These are phyloP conservation scores for Beris morrisii DNA, from an alignment of 2,888 invertebrate genomes.

Conservation along the genomic window DNA sequence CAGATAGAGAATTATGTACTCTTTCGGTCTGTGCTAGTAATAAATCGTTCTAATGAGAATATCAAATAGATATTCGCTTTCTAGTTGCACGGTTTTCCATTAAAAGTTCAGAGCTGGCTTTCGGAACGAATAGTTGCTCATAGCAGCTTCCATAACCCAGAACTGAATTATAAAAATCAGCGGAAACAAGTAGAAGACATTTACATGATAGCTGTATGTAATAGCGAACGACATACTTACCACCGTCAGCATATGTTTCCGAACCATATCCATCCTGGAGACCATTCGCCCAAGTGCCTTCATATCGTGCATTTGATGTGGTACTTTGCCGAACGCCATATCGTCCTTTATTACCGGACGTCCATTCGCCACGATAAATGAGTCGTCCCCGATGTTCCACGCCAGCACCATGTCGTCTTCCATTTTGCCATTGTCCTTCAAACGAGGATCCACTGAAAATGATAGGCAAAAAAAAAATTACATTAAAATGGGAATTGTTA, in stretches of 20 bases:
- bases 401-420: conserved; percentile 96
- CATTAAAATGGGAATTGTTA: not conserved
- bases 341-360: conserved; percentile 97
- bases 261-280: conserved; percentile 99
- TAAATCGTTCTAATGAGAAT: no score
- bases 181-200: no score
- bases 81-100: no score
- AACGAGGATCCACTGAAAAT: conserved; percentile 86
- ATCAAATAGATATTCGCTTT: no score
- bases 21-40: no score
- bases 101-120: no score
- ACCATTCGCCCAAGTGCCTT: conserved; percentile 98
- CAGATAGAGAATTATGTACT: no score
- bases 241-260: conserved; percentile 98
- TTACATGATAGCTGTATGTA: no score
- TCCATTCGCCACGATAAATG: conserved; percentile 98
- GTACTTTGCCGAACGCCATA: conserved; percentile 97
- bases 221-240: conserved; percentile 63
- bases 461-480: conserved; percentile 7
- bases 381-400: conserved; percentile 96
- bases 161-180: no score
- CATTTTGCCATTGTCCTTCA: conserved; percentile 99
- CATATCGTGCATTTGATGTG: conserved; percentile 93
- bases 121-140: no score
- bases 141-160: no score